These are phyloP conservation scores for Megathymus violae DNA, from an alignment of 1,140 invertebrate species.

Conservation along the genomic window DNA sequence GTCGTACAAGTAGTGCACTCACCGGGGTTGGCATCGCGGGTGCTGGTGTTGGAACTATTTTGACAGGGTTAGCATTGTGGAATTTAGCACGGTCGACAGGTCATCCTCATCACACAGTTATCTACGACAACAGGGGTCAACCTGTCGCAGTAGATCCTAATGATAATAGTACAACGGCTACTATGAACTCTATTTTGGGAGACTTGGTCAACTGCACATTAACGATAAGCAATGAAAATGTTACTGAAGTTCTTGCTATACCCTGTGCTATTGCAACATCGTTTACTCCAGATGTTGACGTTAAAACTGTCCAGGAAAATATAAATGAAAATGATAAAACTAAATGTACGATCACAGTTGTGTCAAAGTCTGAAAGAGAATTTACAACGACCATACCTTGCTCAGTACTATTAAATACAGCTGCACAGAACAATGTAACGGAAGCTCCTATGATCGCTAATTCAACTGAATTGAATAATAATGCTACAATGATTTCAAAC, in stretches of 20 bases:
- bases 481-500: constrained; percentile 31
- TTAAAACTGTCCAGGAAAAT: constrained; percentile 56
- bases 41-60: constrained; percentile 74
- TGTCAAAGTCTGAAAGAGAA: constrained; percentile 72
- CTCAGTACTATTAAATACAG: constrained; percentile 70
- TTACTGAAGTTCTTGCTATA: constrained; percentile 75
- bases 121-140: constrained; percentile 74
- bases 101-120: constrained; percentile 70
- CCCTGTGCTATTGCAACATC: constrained; percentile 82
- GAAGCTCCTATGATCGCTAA: constrained; percentile 54
- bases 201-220: constrained; percentile 79
- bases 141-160: constrained; percentile 70
- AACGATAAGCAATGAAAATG: constrained; percentile 68
- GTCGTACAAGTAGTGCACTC: constrained; percentile 63
- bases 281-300: constrained; percentile 73
- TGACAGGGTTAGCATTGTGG: constrained; percentile 80
- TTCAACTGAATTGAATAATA: constrained; percentile 24
- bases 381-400: constrained; percentile 80
- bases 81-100: constrained; percentile 79
- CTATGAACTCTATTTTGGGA: constrained; percentile 69
- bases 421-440: constrained; percentile 76
- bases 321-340: constrained; percentile 60
- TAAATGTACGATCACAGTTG: constrained; percentile 76
- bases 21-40: constrained; percentile 74
- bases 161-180: constrained; percentile 58